Percentiles rank a stretch among this genome's conserved stretches.
Evolutionary conservation across 1,140 invertebrate genomes (phyloP).

Genomic region (Plectrocnemia conspersa): DNA sequence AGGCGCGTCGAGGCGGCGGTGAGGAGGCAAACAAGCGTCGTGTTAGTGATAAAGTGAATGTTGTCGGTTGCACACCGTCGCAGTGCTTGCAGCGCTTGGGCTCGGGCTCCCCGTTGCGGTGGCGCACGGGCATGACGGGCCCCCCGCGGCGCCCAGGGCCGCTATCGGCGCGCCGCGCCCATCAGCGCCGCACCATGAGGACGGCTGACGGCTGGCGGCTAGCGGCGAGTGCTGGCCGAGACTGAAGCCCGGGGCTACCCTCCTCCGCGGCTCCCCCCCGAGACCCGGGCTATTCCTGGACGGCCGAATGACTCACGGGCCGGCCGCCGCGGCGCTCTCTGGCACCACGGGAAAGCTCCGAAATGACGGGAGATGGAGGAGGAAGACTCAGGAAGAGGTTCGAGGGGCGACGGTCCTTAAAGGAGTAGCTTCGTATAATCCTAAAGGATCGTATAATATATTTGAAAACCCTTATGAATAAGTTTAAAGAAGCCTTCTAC

Average conservation of each 20-base stretch:
- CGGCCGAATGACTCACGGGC: slow-evolving; percentile 48
- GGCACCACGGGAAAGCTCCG: slow-evolving; percentile 46
- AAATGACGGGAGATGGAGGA: too few relatives aligned
- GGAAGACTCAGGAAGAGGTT: too few relatives aligned
- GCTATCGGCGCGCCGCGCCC: slow-evolving; percentile 3
- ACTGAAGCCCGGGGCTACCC: slow-evolving; percentile 40
- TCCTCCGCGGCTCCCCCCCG: slow-evolving; percentile 38
- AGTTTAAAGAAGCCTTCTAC: too few relatives aligned
- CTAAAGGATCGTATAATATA: too few relatives aligned
- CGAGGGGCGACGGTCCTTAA: too few relatives aligned
- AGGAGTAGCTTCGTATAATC: too few relatives aligned
- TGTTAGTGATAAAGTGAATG: too few relatives aligned
- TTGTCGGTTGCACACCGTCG: slow-evolving; percentile 51
- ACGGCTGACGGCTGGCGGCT: slow-evolving; percentile 38
- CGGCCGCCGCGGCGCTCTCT: slow-evolving; percentile 40
- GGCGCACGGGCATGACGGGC: slow-evolving; percentile 27
- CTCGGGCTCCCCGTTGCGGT: slow-evolving; percentile 46
- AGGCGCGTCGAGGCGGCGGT: too few relatives aligned
- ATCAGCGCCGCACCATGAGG: neutral
- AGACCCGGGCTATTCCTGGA: slow-evolving; percentile 46
- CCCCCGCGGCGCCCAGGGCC: slow-evolving; percentile 5
- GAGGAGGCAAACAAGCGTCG: too few relatives aligned
- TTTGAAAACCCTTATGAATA: neutral
- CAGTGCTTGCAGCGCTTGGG: slow-evolving; percentile 53
- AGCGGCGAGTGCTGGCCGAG: slow-evolving; percentile 45